A percentile compares a stretch with the other conserved stretches of the same genome.
These are phyloP conservation scores for Drepana falcataria DNA, from an alignment of 2,888 invertebrate genomes.

Conservation along the genomic window DNA sequence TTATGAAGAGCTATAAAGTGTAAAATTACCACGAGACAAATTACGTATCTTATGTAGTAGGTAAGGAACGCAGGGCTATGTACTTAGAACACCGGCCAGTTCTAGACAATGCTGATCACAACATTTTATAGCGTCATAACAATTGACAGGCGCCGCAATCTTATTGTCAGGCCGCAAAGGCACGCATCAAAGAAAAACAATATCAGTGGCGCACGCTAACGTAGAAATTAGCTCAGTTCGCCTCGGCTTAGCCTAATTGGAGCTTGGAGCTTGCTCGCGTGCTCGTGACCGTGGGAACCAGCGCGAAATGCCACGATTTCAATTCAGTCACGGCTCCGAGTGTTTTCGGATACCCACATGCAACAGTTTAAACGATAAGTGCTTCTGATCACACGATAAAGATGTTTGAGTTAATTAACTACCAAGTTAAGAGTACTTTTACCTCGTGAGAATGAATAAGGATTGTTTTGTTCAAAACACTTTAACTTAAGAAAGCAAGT, in stretches of 20 bases:
- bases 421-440: not conserved
- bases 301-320: constrained; percentile 50
- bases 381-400: constrained; percentile 16
- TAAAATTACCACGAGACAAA: too few relatives aligned
- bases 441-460: not conserved
- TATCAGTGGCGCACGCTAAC: constrained; percentile 39
- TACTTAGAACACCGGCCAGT: too few relatives aligned
- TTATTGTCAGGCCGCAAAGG: not conserved
- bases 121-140: too few relatives aligned
- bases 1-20: too few relatives aligned
- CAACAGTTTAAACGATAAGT: constrained; percentile 17
- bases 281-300: constrained; percentile 64
- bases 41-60: too few relatives aligned
- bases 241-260: constrained; percentile 42
- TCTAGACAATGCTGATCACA: too few relatives aligned
- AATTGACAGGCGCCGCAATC: not conserved
- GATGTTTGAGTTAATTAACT: not conserved
- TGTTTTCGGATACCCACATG: constrained; percentile 15
- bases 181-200: constrained; percentile 1
- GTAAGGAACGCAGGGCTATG: too few relatives aligned
- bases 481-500: too few relatives aligned
- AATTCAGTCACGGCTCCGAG: constrained; percentile 54
- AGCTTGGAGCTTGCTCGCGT: constrained; percentile 58
- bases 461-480: too few relatives aligned
- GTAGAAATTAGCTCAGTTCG: constrained; percentile 52